Percentiles rank a stretch among this genome's conserved stretches.
Conservation (phyloP, 1,140 invertebrate species). For the Heliconius melpomene region DNA sequence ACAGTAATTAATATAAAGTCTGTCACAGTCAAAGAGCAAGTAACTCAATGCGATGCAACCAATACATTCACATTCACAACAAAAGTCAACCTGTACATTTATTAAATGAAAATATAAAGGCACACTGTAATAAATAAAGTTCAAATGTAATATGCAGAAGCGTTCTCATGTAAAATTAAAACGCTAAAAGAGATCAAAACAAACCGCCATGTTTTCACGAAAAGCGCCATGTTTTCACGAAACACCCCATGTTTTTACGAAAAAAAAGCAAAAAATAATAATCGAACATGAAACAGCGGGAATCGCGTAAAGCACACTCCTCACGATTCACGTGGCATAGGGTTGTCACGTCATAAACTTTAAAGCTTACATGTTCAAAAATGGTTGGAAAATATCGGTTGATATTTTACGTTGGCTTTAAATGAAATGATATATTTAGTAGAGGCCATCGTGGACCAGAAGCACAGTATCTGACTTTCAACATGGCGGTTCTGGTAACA, state of each 20-base stretch:
- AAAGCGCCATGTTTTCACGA: conserved; percentile 25
- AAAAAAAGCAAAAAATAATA: conserved; percentile 23
- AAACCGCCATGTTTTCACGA: conserved; percentile 26
- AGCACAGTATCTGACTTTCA: no score
- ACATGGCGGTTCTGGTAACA: no score
- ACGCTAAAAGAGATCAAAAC: conserved; percentile 35
- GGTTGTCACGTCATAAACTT: not conserved
- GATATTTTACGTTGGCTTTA: no score
- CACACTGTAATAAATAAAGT: conserved; percentile 26
- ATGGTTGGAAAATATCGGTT: not conserved
- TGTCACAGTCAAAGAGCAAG: not conserved
- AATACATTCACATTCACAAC: not conserved
- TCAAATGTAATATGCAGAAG: conserved; percentile 25
- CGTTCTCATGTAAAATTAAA: conserved; percentile 37
- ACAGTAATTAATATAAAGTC: not conserved
- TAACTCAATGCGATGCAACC: not conserved
- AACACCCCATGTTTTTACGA: conserved; percentile 17
- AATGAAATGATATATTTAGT: no score
- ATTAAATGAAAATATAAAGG: conserved; percentile 14
- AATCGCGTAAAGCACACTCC: conserved; percentile 23
- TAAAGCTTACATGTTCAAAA: not conserved
- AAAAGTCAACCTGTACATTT: conserved; percentile 1
- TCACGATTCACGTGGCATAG: not conserved
- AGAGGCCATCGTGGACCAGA: no score
- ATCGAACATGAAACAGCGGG: conserved; percentile 34